Base-by-base conservation (phyloP, 1,140 invertebrate species). In the Onthophagus taurus region DNA sequence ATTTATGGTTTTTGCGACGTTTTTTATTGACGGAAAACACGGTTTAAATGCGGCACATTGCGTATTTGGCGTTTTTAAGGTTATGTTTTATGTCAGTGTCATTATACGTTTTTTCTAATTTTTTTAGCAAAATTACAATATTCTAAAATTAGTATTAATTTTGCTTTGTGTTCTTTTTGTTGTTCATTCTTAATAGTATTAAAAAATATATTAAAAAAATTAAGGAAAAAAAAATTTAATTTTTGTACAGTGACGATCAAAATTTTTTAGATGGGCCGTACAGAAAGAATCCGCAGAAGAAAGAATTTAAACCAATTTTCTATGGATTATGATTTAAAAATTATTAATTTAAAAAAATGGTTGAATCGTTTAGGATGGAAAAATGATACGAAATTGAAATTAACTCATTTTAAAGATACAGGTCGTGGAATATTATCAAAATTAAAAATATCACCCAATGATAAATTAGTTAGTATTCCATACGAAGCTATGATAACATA, bases 401-500 rank as follows among this genome's bases (percentile, higher is more conserved):
- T 62, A 14, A 51, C 46, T 20, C 21, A 57, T 39, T 74, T 72
- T 62, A 35, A 58, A 51, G 48, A 52, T n/a, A 76, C 73, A 42
- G 76, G 75, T 11, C 56, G 77, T 57, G 77, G 77, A 17, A 57
- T 80, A 13, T 69, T 67, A 61, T 67, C 74, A 18, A 57, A 60
- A 33, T 61, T 58, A 37, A 18, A 48, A 14, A 54, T 79, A 13
- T 30, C 56, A 20, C 7, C 45, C 14, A 60, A 69, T 45, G 67
- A 74, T 42, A 42, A 62, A 31, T 50, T 80, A 18, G 63, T 79
- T 13, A 58, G 66, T 54, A 52, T 80, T 29, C 76, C 77, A 4
- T 55, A 64, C 48, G 45, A 61, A 34, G 50, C 73, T 5, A 61
- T 79, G 21, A 72, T 80, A 23, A 76, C 74, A 14, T 67, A 63